Evolutionary conservation across 2,113 vertebrate species (phyloP).

Genomic region (Athene cunicularia): DNA sequence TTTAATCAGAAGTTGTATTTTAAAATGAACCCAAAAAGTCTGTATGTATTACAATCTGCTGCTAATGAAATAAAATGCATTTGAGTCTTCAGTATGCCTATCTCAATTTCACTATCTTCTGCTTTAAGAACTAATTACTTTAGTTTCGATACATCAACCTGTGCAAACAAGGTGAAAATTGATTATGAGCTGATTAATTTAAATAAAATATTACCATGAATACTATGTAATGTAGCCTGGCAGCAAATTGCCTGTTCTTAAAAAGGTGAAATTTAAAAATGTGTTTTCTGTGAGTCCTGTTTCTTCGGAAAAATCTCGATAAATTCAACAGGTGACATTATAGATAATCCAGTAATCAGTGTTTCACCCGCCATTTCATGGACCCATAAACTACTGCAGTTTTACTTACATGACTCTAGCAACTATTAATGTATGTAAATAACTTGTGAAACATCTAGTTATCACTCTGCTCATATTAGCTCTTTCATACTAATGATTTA

Average conservation of each 20-base stretch:
- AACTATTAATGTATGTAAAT: conserved; percentile 65
- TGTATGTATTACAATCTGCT: not conserved
- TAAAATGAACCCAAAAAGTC: not conserved
- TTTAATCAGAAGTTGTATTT: not conserved
- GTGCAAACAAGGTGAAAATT: conserved; percentile 50
- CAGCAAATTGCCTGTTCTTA: not conserved
- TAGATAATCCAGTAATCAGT: conserved; percentile 46
- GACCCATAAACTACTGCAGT: conserved; percentile 60
- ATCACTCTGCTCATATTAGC: conserved; percentile 71
- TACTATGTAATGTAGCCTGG: not conserved
- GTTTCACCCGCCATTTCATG: conserved; percentile 49
- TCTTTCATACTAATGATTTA: conserved; percentile 81
- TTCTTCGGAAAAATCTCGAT: conserved; percentile 3
- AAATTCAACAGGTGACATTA: conserved; percentile 44
- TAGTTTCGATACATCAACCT: not conserved
- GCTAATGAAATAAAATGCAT: conserved; percentile 9
- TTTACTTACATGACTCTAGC: conserved; percentile 58
- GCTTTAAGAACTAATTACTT: conserved; percentile 23
- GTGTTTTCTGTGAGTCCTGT: not conserved
- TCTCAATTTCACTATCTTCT: conserved; percentile 22
- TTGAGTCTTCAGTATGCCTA: not conserved
- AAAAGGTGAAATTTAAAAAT: conserved; percentile 3
- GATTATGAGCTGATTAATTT: conserved; percentile 27
- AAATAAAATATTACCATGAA: conserved; percentile 9
- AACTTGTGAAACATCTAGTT: conserved; percentile 71